Conservation (phyloP, 1,140 invertebrate species). For the Tetragonula clypearis region DNA sequence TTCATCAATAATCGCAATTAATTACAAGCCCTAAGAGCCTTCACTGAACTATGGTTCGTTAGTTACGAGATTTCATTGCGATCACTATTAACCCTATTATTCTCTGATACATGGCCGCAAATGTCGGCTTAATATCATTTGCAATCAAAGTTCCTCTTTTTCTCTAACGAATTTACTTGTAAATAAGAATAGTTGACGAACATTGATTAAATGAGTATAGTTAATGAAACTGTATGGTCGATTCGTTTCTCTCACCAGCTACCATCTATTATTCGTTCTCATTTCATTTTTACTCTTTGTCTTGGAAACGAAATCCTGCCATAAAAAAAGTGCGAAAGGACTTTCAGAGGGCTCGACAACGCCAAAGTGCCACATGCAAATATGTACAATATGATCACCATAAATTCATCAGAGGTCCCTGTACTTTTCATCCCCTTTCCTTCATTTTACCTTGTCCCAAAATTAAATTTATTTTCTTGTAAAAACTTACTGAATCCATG, state of each 20-base stretch:
- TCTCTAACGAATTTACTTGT: not conserved
- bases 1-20: slow-evolving; percentile 28
- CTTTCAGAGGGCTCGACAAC: not conserved
- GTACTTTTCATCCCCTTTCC: not conserved
- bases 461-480: not conserved
- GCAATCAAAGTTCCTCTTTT: not conserved
- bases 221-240: not conserved
- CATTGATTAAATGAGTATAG: no score
- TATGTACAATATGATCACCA: slow-evolving; percentile 5
- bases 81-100: slow-evolving; percentile 9
- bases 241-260: not conserved
- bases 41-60: not conserved
- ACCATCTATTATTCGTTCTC: slow-evolving; percentile 25
- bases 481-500: not conserved
- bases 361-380: not conserved
- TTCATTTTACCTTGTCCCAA: not conserved
- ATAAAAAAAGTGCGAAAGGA: not conserved
- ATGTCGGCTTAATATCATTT: not conserved
- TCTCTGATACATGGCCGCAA: not conserved
- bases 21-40: slow-evolving; percentile 5
- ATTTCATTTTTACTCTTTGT: slow-evolving; percentile 13
- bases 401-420: not conserved
- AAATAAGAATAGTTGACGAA: slow-evolving; percentile 1
- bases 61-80: slow-evolving; percentile 28
- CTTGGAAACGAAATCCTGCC: slow-evolving; percentile 16